Evolutionary conservation across 2,797 vertebrate genomes (phyloP), one percentile per base, ranked within the genome.

Genomic region (Phoxinus dragarum): DNA sequence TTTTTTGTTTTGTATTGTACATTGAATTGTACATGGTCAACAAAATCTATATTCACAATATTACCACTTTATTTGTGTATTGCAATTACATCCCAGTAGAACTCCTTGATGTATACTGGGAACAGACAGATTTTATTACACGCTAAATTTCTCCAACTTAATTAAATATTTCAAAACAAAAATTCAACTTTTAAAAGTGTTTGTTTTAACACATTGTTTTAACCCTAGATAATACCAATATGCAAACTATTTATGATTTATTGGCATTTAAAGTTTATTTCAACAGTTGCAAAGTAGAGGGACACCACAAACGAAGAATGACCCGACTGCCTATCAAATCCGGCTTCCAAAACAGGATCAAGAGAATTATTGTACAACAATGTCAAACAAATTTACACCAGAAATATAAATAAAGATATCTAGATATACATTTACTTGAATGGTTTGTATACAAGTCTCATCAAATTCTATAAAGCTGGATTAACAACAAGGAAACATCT

Each of bases 401-500:
- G 21, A 77, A 75, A 77, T 21, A 2, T 31, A 8, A 16, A 10
- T 34, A 16, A 12, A n/a, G 3, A 34, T 34, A 47, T 67, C 27
- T 36, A n/a, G 6, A 67, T 67, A 23, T 66, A 19, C n/a, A 66
- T 49, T 0, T 12, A 19, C 23, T 21, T 75, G 9, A 74, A 44
- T 31, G 56, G 4, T 47, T 80, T 52, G 27, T 5, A 36, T 23
- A n/a, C 4, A 49, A 68, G 5, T 44, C 42, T 67, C 27, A 80
- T n/a, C 27, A 21, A 47, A 80, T 21, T 19, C 6, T 52, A 66
- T 21, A 52, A 67, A 68, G 40, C n/a, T 64, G 59, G 23, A 34
- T 66, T 21, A 67, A 66, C 36, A 61, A 77, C 56, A 80, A 67
- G 34, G 40, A 19, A 80, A 34, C 27, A 8, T 31, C 77, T 44